Conservation (phyloP, 1,140 invertebrate genomes). For the Drosophila simulans region DNA sequence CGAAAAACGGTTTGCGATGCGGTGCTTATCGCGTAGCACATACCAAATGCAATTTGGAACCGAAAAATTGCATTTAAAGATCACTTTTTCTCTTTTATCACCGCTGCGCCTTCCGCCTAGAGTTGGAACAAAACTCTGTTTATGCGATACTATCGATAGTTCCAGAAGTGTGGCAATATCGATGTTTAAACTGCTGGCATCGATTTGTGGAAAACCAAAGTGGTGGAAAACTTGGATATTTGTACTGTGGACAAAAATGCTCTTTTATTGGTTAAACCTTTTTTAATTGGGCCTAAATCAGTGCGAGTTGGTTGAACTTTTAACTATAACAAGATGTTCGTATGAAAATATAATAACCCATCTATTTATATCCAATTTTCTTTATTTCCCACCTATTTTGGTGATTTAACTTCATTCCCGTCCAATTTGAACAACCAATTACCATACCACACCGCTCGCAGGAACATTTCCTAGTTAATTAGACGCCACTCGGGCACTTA, state of each 20-base stretch:
- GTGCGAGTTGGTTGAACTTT: no score
- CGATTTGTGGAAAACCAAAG: neutral
- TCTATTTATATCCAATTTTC: no score
- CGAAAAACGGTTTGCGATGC: neutral
- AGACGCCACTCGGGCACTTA: conserved; percentile 28
- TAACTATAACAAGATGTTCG: no score
- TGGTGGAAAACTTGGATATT: neutral
- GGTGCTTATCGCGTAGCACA: neutral
- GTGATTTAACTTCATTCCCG: neutral
- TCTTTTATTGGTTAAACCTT: neutral
- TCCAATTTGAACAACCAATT: conserved; percentile 33
- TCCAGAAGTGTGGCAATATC: neutral
- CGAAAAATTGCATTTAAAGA: conserved; percentile 17
- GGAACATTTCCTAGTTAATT: conserved; percentile 15
- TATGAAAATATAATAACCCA: no score
- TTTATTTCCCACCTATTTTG: neutral
- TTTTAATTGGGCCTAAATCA: neutral
- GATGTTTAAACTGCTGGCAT: neutral
- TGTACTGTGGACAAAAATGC: neutral
- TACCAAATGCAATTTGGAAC: conserved; percentile 3
- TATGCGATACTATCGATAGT: neutral
- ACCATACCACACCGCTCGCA: neutral
- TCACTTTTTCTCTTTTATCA: conserved; percentile 18
- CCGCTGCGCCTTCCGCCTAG: conserved; percentile 7
- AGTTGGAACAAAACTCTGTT: neutral